These are phyloP conservation scores for Polydrusus pterygomalis DNA, from an alignment of 2,888 invertebrate genomes.

Conservation along the genomic window DNA sequence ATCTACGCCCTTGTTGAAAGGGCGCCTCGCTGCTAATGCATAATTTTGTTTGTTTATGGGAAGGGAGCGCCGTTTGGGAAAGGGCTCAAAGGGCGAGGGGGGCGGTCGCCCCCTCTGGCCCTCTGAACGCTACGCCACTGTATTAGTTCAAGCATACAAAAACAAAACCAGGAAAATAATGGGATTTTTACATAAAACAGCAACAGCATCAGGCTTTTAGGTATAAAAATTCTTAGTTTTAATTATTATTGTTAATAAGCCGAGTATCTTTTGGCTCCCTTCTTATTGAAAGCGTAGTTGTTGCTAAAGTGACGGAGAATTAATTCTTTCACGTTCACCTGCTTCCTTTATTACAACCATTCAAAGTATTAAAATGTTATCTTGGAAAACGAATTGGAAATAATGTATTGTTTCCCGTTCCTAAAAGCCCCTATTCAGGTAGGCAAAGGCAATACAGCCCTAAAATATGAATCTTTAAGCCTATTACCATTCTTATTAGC, in stretches of 20 bases:
- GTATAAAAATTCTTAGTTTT: too few relatives aligned
- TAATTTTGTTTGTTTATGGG: too few relatives aligned
- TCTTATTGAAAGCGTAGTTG: not conserved
- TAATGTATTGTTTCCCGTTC: slow-evolving; percentile 40
- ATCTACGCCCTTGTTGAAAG: too few relatives aligned
- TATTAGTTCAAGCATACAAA: too few relatives aligned
- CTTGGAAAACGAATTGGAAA: slow-evolving; percentile 15
- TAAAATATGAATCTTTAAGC: slow-evolving; percentile 55
- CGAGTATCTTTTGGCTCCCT: not conserved
- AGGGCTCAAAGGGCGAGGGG: too few relatives aligned
- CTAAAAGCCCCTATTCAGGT: slow-evolving; percentile 37
- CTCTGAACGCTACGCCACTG: too few relatives aligned
- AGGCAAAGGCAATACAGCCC: slow-evolving; percentile 39
- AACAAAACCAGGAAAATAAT: too few relatives aligned
- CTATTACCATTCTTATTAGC: slow-evolving; percentile 60
- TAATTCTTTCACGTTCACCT: not conserved
- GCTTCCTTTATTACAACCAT: not conserved
- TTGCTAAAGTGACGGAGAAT: not conserved
- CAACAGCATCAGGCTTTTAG: too few relatives aligned
- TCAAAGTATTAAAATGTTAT: slow-evolving; percentile 20
- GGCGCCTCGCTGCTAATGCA: too few relatives aligned
- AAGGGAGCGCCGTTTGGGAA: too few relatives aligned
- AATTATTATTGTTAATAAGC: not conserved
- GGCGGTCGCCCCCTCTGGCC: too few relatives aligned
- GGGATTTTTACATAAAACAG: too few relatives aligned